Conservation (phyloP, 2,113 vertebrate genomes). For the Vulpes vulpes region DNA sequence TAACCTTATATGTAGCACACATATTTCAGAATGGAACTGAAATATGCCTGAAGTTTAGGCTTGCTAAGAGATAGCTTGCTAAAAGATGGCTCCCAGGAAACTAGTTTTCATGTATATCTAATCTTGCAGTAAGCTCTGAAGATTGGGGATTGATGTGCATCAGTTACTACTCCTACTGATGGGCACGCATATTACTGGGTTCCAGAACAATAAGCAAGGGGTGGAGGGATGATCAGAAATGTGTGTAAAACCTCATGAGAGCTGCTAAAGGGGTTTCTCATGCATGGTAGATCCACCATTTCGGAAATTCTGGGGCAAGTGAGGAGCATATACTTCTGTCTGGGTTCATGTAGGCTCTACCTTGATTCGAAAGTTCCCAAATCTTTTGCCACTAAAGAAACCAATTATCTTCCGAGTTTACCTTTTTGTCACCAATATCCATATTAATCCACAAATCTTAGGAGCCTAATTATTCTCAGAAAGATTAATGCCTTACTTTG, state of each 20-base stretch:
- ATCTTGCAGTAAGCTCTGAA: not conserved
- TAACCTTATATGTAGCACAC: not conserved
- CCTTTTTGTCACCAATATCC: not conserved
- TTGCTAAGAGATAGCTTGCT: not conserved
- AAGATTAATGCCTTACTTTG: not conserved
- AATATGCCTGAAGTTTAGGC: not conserved
- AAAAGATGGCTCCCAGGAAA: not conserved
- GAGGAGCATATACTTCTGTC: not conserved
- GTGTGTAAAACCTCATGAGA: not conserved
- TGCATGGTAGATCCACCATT: not conserved
- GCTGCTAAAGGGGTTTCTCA: not conserved
- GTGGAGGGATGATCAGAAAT: not conserved
- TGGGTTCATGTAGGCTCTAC: not conserved
- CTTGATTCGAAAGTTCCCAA: not conserved
- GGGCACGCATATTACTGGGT: not conserved
- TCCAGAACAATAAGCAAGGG: not conserved
- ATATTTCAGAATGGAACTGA: not conserved
- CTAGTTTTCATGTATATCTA: not conserved
- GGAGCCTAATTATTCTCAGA: not conserved
- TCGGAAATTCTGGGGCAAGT: not conserved
- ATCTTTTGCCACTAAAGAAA: constrained; percentile 18
- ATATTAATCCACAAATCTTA: not conserved
- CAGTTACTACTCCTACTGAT: not conserved
- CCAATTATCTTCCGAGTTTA: not conserved
- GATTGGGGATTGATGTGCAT: not conserved